Base-by-base conservation (phyloP, 2,888 invertebrate genomes). In the Dynastes grantii region DNA sequence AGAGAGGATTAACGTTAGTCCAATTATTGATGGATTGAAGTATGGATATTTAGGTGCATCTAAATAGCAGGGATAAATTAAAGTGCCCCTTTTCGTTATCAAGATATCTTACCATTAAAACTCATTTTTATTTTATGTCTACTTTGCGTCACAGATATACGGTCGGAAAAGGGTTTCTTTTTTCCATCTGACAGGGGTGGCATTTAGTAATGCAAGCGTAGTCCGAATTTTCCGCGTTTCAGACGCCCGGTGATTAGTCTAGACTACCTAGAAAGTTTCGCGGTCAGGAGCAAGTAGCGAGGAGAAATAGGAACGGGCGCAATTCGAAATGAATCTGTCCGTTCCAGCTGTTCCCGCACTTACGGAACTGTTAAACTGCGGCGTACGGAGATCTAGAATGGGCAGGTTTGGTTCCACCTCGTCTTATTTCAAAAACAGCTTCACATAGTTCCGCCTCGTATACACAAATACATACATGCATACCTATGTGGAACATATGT, bases 291-390 rank as follows among this genome's bases (percentile, higher is more conserved):
- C 87, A 88, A 86, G 87, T 86, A 87, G 86, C 85, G 85, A 84
- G 64, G 77, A 80, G 84, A 84, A 86, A 86, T 86, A 86, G 86
- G 86, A 87, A 87, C 85, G 86, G 45, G 86, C 85, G 87, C 86
- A 86, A 86, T 87, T 85, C 86, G 86, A 87, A 88, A 87, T 87
- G 88, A 88, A 88, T 87, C 88, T 89, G 88, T 88, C 88, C 88
- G 88, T 87, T 88, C 87, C 88, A 89, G 89, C 87, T 88, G 88
- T 88, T 88, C 85, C 87, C 88, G 85, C 87, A 87, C 87, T 85
- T 85, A 85, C 83, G 85, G 85, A 86, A 87, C 86, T 86, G 86
- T 86, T 87, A 87, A 86, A 86, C 85, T 86, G 85, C 83, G 83
- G 83, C 82, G 81, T 80, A 16, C 22, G 80, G 80, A 80, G 58